These are phyloP conservation scores for Alviniconcha marisindica DNA, from an alignment of 1,140 invertebrate genomes.

Conservation along the genomic window DNA sequence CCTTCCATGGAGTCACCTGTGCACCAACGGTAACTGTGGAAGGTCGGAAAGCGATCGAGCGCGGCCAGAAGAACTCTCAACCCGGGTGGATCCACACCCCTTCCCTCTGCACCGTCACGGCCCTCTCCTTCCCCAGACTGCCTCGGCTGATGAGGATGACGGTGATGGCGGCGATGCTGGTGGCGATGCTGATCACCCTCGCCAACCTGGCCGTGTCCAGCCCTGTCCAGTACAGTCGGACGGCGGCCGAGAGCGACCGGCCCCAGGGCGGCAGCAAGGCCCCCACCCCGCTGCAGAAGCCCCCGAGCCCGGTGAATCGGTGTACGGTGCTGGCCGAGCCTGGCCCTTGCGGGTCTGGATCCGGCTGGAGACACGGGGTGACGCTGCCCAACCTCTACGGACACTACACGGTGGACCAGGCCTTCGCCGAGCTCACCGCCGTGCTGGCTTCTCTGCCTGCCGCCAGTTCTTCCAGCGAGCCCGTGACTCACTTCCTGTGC, in stretches of 20 bases:
- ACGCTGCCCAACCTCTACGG: conserved; percentile 38
- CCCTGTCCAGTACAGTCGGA: neutral
- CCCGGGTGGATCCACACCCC: neutral
- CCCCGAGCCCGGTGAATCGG: neutral
- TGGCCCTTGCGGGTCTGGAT: conserved; percentile 2
- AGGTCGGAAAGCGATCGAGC: neutral
- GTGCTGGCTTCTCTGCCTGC: neutral
- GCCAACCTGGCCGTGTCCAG: conserved; percentile 23
- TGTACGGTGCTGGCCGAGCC: neutral
- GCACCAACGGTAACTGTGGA: neutral
- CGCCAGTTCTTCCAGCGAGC: neutral
- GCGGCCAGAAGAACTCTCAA: neutral
- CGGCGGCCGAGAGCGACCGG: neutral
- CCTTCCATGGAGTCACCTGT: neutral
- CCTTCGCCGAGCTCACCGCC: neutral
- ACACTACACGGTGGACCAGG: conserved; percentile 16
- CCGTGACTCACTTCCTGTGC: conserved; percentile 30
- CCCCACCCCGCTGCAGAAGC: neutral
- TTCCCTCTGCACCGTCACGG: neutral
- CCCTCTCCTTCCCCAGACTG: conserved; percentile 10
- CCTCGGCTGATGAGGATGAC: neutral
- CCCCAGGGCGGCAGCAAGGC: neutral
- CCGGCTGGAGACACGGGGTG: conserved; percentile 8
- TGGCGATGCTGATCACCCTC: neutral
- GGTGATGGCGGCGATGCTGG: neutral